Evolutionary conservation across 2,113 vertebrate genomes (phyloP), one percentile per base, ranked within the genome.

Genomic region (Forbesichthys agassizii): DNA sequence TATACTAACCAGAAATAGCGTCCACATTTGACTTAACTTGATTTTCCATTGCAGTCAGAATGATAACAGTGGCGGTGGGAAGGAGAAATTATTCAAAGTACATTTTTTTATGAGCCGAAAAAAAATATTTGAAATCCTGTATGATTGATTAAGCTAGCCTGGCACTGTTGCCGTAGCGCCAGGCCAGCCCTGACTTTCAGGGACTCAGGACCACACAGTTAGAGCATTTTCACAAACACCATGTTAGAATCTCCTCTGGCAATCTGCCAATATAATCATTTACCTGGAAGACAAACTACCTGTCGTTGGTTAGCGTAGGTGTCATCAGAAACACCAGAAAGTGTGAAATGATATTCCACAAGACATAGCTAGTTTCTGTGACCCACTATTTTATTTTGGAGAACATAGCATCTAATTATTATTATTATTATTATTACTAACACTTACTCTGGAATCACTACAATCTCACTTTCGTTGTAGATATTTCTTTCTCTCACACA

Each of bases 91-190:
- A 66, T 79, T 74, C 12, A 53, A 60, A 14, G 6, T 14, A 36
- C 1, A 10, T 51, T 54, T 20, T 51, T 12, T 20, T 48, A 54
- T 56, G 62, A 48, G 52, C 48, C 48, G 20, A 56, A 52, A 62
- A 73, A 49, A 61, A 48, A 69, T 66, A 71, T 70, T 59, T 66
- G 33, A n/a, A 58, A 27, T 59, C 61, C 12, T 66, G 55, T 65
- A 33, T 67, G 64, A 75, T 69, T 69, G 74, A 79, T 77, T 77
- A 42, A 78, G 79, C 54, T 61, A 64, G 49, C 62, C 69, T 77
- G 64, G 67, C 61, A 56, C 14, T 8, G 20, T 20, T 56, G 5
- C 16, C 8, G 69, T 72, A 75, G 57, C 62, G 46, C 56, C 11
- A 68, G 6, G 33, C 62, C 59, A 64, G 75, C 33, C 27, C 27